Base-by-base conservation (phyloP, 2,797 vertebrate species). In the Myotis daubentonii region DNA sequence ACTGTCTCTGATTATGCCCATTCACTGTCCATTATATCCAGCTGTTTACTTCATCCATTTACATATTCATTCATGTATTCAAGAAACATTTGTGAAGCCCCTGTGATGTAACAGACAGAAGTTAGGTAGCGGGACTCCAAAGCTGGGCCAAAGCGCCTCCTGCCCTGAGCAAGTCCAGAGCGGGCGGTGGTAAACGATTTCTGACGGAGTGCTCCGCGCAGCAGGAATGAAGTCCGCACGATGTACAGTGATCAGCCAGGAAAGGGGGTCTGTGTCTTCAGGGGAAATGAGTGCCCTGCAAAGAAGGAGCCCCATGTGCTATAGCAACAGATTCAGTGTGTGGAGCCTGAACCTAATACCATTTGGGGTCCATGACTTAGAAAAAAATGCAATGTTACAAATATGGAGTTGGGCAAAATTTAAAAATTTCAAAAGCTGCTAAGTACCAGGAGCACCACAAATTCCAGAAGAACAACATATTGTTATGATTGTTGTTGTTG, bases 371-470 rank as follows among this genome's bases (percentile, higher is more conserved):
- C 41, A 30, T 17, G 30, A 62, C 85, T 82, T 23, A 68, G 75
- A 92, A 94, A 57, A 57, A 53, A 86, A 80, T 82, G 16, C 36
- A 93, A 86, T 2, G 23, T 23, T n/a, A n/a, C 53, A 55, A 87
- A 60, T 68, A 22, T 17, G 80, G 82, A 75, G 2, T 30, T 49
- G 62, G 38, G 36, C 44, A 53, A 93, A 91, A 68, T 53, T 57
- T 57, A 5, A 72, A 47, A 81, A 16, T 81, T 81, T 81, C 79
- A 47, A 51, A 66, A 88, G 44, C 30, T 87, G 44, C 22, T 74
- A 55, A 91, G 78, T 28, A 41, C 17, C 25, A 38, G 2, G 6
- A 83, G 8, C 11, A 19, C 81, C 41, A 74, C 65, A 83, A 81
- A 82, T 91, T 88, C 49, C 33, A 74, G 9, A 57, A 88, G 8